Evolutionary conservation across 1,140 invertebrate species (phyloP).

Genomic region (Portunus trituberculatus): DNA sequence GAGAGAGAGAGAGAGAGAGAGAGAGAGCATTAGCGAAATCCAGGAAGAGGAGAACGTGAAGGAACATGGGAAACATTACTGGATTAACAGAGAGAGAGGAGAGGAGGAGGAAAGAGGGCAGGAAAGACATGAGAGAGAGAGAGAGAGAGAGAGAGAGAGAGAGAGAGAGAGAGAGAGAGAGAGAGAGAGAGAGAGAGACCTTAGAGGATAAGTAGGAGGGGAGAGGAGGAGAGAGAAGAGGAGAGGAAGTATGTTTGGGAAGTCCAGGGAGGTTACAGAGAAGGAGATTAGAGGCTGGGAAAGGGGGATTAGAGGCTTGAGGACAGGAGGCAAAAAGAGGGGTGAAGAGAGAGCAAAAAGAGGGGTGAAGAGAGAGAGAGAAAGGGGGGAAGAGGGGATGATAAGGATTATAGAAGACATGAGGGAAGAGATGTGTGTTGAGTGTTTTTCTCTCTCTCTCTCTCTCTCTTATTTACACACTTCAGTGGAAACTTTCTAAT

Average conservation of each 20-base stretch:
- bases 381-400: too few species aligned
- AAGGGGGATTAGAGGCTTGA: too few species aligned
- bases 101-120: not conserved
- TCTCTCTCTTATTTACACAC: too few species aligned
- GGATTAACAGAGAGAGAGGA: not conserved
- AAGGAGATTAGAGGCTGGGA: not conserved
- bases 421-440: too few species aligned
- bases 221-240: not conserved
- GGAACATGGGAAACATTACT: not conserved
- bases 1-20: not conserved
- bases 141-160: slow-evolving; percentile 6
- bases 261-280: not conserved
- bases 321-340: not conserved
- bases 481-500: too few species aligned
- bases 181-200: not conserved
- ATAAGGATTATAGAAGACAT: too few species aligned
- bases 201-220: not conserved
- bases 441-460: too few species aligned
- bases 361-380: not conserved
- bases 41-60: not conserved
- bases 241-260: not conserved
- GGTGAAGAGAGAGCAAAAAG: not conserved
- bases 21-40: too few species aligned
- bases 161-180: not conserved
- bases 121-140: not conserved